These are phyloP conservation scores for Mus minutoides DNA, from an alignment of 2,797 vertebrate genomes.

Conservation along the genomic window DNA sequence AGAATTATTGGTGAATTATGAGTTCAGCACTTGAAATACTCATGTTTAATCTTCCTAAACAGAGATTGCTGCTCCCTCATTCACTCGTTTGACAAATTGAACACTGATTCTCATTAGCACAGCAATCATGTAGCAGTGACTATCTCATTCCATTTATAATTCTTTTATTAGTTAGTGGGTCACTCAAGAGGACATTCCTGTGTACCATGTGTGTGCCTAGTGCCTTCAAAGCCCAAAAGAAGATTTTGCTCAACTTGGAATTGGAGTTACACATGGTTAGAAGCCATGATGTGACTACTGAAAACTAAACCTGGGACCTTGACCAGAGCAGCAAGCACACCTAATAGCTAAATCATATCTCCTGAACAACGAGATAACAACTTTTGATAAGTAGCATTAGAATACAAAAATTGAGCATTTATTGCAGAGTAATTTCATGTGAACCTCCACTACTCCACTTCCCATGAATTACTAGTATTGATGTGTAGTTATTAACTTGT, in stretches of 20 bases:
- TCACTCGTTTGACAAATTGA: not conserved
- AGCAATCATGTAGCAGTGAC: not conserved
- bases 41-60: not conserved
- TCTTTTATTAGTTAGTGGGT: not conserved
- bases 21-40: not conserved
- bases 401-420: not conserved
- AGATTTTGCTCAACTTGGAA: not conserved
- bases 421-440: not conserved
- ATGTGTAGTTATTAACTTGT: not conserved
- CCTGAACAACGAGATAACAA: too few species aligned
- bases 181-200: not conserved
- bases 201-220: not conserved
- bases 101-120: not conserved
- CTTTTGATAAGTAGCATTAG: not conserved
- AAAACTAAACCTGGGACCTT: too few species aligned
- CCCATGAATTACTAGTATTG: not conserved
- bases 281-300: not conserved
- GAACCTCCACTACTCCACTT: not conserved
- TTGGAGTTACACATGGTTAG: not conserved
- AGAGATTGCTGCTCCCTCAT: not conserved
- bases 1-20: not conserved
- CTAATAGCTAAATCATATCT: too few species aligned
- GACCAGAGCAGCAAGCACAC: not conserved
- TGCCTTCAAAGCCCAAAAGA: not conserved
- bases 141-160: not conserved